These are phyloP conservation scores for Dysmachus trigonus DNA, from an alignment of 2,888 invertebrate genomes.

Conservation along the genomic window DNA sequence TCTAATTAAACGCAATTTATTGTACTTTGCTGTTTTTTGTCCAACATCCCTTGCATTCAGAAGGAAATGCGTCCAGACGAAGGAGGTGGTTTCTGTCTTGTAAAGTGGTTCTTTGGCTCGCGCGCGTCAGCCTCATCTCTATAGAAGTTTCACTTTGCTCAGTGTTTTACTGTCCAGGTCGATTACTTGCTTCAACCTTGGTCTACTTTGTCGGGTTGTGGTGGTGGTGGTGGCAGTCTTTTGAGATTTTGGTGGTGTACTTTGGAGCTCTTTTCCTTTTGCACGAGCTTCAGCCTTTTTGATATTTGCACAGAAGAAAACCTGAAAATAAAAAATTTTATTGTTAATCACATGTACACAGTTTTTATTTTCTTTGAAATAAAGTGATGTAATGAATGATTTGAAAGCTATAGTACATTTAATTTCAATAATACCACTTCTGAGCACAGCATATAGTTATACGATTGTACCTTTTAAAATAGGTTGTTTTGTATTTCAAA, in stretches of 20 bases:
- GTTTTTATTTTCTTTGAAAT: background rate
- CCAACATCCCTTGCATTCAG: background rate
- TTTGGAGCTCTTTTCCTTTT: background rate
- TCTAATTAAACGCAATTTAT: background rate
- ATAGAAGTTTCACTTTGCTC: slow-evolving; percentile 53
- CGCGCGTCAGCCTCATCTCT: slow-evolving; percentile 47
- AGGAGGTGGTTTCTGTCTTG: background rate
- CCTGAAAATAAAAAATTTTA: slow-evolving; percentile 38
- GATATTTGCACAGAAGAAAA: slow-evolving; percentile 32
- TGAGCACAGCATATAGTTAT: no score
- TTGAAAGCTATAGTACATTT: no score
- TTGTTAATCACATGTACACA: background rate
- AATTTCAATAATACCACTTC: no score
- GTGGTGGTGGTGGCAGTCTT: background rate
- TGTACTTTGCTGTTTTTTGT: slow-evolving; percentile 13
- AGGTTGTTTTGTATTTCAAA: no score
- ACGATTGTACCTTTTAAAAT: no score
- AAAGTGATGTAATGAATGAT: background rate
- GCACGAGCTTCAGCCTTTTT: background rate
- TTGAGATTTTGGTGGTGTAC: background rate
- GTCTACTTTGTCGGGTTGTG: slow-evolving; percentile 37
- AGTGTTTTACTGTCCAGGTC: slow-evolving; percentile 48
- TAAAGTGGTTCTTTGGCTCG: background rate
- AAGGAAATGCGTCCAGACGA: background rate
- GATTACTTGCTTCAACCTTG: slow-evolving; percentile 33